These are phyloP conservation scores for Meiosimyza platycephala DNA, from an alignment of 2,888 invertebrate species.

Conservation along the genomic window DNA sequence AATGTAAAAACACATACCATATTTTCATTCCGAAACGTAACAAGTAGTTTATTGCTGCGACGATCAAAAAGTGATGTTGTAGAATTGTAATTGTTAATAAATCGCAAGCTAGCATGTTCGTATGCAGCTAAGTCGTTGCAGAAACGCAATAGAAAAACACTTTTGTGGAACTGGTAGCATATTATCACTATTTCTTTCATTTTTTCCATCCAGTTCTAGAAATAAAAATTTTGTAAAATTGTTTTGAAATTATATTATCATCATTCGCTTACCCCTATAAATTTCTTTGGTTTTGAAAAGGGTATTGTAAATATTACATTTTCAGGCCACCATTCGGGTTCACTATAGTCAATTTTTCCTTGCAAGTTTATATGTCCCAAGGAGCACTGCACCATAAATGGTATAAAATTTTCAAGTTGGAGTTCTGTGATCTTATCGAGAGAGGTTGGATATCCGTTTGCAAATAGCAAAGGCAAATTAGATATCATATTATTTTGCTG, in stretches of 20 bases:
- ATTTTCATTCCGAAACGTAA: constrained; percentile 82
- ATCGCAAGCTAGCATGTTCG: constrained; percentile 74
- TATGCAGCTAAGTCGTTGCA: constrained; percentile 77
- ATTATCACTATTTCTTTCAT: constrained; percentile 75
- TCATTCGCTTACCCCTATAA: constrained; percentile 65
- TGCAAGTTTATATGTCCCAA: constrained; percentile 72
- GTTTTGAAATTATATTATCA: background rate
- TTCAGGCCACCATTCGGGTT: constrained; percentile 80
- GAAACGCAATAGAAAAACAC: constrained; percentile 77
- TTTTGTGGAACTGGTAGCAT: constrained; percentile 79
- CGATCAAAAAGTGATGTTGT: constrained; percentile 79
- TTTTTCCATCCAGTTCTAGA: constrained; percentile 72
- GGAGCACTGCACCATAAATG: constrained; percentile 82
- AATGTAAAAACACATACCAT: constrained; percentile 68
- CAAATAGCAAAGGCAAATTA: constrained; percentile 78
- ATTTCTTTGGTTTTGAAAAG: constrained; percentile 70
- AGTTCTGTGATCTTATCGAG: constrained; percentile 73
- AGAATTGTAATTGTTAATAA: constrained; percentile 78
- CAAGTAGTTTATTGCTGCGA: constrained; percentile 74
- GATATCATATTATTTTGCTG: constrained; percentile 74
- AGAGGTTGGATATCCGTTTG: constrained; percentile 78
- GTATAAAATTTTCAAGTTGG: constrained; percentile 78
- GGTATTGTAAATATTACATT: constrained; percentile 76
- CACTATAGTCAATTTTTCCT: constrained; percentile 65
- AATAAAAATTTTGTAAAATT: constrained; percentile 1